Evolutionary conservation across 2,888 invertebrate species (phyloP), one percentile per base, ranked within the genome.

Genomic region (Kuschelorhynchus macadamiae): DNA sequence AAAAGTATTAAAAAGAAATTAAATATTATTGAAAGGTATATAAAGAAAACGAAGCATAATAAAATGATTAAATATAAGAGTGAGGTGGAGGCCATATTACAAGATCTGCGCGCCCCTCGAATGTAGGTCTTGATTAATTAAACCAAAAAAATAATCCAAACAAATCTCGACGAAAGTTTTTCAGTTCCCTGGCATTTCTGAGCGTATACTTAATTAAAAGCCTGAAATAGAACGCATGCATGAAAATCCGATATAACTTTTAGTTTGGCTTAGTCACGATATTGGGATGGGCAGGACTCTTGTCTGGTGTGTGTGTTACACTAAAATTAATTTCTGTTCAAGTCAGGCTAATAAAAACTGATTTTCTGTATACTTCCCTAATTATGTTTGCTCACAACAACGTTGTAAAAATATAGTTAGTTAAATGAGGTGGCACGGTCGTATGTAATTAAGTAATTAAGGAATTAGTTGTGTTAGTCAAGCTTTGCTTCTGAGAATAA

Each of bases 201-300:
- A 9, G 36, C 2, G 36, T 36, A 36, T 18, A 50, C 57, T 56
- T 53, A 68, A 63, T 63, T 59, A 63, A 68, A 68, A 63, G 42
- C 53, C 68, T 20, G 50, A 67, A 67, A 67, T 67, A 67, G 67
- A 44, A 12, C 56, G 50, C 59, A 61, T 60, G 64, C 63, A 59
- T 61, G 67, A 61, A 67, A 67, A 67, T 67, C 67, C 47, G 61
- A 61, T 67, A 61, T 55, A 61, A 61, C 47, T 42, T 32, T 49
- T 49, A 61, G 67, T 67, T 67, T 55, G 55, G 55, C 55, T 77
- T 67, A 78, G 81, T 81, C 82, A 82, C 82, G 82, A 80, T 73
- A 80, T 72, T 65, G 76, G 77, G 79, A 77, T 78, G 77, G 80
- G 76, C 78, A 75, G 62, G 33, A 55, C 67, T 67, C 60, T 52